A percentile compares a stretch with the other conserved stretches of the same genome.
phyloP scores from a whole-genome alignment of 1,140 invertebrate species.

The Leptinotarsa texana region DNA sequence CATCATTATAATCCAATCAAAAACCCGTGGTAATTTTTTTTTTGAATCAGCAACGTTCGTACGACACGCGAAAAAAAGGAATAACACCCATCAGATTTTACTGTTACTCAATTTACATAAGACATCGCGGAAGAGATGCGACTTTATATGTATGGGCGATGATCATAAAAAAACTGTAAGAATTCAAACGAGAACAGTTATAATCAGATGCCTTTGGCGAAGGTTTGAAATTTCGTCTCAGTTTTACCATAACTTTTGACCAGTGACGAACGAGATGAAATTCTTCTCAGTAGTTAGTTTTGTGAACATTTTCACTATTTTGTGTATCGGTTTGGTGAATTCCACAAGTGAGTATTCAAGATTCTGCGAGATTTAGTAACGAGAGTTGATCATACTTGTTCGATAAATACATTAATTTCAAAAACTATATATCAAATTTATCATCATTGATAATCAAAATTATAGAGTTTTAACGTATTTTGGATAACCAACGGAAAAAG shows the following conservation, averaged over 20 bases:
- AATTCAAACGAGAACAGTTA: constrained; percentile 3
- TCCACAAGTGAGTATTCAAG: neutral
- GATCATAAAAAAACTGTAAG: neutral
- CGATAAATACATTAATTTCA: too few relatives aligned
- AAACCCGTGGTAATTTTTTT: neutral
- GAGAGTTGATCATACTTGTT: too few relatives aligned
- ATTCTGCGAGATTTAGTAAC: neutral
- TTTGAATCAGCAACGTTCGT: neutral
- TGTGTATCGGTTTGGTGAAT: neutral
- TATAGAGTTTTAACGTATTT: too few relatives aligned
- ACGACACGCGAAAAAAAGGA: neutral
- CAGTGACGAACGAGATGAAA: neutral
- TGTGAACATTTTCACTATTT: neutral
- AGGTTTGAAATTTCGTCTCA: neutral
- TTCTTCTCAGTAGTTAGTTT: neutral
- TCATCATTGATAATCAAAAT: too few relatives aligned
- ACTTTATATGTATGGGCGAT: neutral
- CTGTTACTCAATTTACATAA: neutral
- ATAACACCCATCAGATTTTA: neutral
- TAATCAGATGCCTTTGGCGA: neutral
- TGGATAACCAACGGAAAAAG: too few relatives aligned
- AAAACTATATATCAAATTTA: too few relatives aligned
- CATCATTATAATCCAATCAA: neutral
- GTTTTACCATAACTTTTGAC: neutral
- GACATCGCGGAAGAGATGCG: neutral